Conservation (phyloP, 2,113 vertebrate species). For the Anser cygnoides region DNA sequence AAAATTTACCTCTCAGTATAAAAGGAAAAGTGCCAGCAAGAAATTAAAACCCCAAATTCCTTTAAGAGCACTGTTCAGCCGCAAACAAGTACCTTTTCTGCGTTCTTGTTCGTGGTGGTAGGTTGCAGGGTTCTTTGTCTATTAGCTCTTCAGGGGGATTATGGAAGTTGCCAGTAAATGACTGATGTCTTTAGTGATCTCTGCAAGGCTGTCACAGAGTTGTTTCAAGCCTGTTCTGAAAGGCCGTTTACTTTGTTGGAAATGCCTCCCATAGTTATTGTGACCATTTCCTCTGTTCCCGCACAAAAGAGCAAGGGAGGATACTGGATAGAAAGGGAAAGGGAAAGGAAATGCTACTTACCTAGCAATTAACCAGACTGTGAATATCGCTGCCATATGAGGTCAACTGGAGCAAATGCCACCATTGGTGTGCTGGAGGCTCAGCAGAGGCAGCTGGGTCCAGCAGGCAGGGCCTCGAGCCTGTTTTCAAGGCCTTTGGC, state of each 20-base stretch:
- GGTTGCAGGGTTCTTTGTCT: neutral
- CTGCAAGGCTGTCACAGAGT: neutral
- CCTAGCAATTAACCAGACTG: neutral
- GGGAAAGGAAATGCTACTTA: neutral
- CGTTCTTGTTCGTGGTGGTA: neutral
- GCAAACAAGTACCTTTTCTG: neutral
- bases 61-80: neutral
- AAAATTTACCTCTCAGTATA: accelerated
- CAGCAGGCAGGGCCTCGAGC: neutral
- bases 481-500: neutral
- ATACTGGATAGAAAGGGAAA: neutral
- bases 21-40: neutral
- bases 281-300: neutral
- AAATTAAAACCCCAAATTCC: neutral
- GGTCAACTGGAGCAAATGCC: neutral
- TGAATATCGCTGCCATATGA: neutral
- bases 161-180: neutral
- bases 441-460: neutral
- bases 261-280: conserved; percentile 4
- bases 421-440: accelerated
- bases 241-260: neutral
- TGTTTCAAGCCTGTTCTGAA: conserved; percentile 19
- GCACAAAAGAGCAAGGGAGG: neutral
- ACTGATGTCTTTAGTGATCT: neutral
- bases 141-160: neutral